Conservation (phyloP, 2,113 vertebrate species). For the Genyomyrus donnyi region DNA sequence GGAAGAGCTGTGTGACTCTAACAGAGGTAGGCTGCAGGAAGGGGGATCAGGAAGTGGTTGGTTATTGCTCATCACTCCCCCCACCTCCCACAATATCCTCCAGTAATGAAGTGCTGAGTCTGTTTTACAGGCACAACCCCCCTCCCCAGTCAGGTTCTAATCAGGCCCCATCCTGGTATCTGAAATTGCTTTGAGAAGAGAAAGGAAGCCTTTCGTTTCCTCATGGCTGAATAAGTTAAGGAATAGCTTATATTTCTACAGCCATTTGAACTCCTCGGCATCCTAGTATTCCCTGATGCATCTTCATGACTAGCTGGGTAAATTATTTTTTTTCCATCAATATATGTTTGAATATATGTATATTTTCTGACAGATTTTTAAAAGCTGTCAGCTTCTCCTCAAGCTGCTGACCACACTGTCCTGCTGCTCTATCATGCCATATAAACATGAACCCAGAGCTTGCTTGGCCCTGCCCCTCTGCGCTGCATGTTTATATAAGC, state of each 20-base stretch:
- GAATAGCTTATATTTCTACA: not conserved
- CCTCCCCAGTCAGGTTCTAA: not conserved
- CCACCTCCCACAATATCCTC: not conserved
- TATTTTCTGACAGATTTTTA: not conserved
- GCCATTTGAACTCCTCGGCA: not conserved
- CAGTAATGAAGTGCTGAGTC: not conserved
- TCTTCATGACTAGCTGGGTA: not conserved
- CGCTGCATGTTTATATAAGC: not conserved
- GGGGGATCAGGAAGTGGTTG: not conserved
- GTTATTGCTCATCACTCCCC: slow-evolving; percentile 6
- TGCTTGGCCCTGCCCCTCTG: not conserved
- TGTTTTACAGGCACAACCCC: not conserved
- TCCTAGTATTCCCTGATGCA: not conserved
- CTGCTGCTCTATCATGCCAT: not conserved
- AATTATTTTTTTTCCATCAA: not conserved
- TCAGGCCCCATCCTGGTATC: not conserved
- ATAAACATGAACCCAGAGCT: slow-evolving; percentile 4
- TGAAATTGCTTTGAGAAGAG: not conserved
- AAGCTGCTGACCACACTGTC: not conserved
- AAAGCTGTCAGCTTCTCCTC: not conserved
- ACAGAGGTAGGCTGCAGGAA: not conserved
- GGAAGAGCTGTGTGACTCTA: not conserved
- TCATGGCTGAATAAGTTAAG: not conserved
- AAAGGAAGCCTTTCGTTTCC: not conserved
- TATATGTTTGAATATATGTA: not conserved